Conservation (phyloP, 64 coral and sea anemone species). For the Pachyseris speciosa region DNA sequence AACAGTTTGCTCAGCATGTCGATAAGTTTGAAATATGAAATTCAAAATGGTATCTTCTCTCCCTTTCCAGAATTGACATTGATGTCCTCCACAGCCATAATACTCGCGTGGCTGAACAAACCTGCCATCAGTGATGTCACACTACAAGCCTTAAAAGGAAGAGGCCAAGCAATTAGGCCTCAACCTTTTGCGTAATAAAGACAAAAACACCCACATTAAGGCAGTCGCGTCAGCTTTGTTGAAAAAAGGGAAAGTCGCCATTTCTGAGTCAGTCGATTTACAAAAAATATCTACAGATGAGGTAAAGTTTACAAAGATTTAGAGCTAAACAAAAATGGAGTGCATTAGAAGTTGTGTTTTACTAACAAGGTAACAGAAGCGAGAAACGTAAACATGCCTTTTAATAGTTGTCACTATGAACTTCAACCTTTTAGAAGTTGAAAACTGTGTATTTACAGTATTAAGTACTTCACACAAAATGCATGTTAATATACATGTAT, state of each 20-base stretch:
- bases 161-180: slow-evolving; percentile 16
- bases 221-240: slow-evolving; percentile 15
- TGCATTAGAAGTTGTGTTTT: background rate
- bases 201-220: slow-evolving; percentile 32
- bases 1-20: background rate
- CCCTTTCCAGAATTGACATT: slow-evolving; percentile 19
- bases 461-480: too few relatives aligned
- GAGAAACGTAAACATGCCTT: too few relatives aligned
- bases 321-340: background rate
- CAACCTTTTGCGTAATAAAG: slow-evolving; percentile 19
- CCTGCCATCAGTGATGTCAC: background rate
- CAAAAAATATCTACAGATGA: background rate
- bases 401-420: too few relatives aligned
- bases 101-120: slow-evolving; percentile 25
- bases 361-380: background rate
- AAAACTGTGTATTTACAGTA: too few relatives aligned
- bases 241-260: slow-evolving; percentile 7
- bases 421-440: too few relatives aligned
- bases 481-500: too few relatives aligned
- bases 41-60: too few relatives aligned
- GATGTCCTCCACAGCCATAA: slow-evolving; percentile 1
- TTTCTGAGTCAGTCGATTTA: background rate
- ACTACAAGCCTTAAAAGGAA: slow-evolving; percentile 28
- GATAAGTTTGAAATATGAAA: background rate
- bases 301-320: background rate